Percentiles rank a stretch among this genome's conserved stretches.
These are phyloP conservation scores for Campylorhamphus procurvoides DNA, from an alignment of 2,113 vertebrate species.

Conservation along the genomic window DNA sequence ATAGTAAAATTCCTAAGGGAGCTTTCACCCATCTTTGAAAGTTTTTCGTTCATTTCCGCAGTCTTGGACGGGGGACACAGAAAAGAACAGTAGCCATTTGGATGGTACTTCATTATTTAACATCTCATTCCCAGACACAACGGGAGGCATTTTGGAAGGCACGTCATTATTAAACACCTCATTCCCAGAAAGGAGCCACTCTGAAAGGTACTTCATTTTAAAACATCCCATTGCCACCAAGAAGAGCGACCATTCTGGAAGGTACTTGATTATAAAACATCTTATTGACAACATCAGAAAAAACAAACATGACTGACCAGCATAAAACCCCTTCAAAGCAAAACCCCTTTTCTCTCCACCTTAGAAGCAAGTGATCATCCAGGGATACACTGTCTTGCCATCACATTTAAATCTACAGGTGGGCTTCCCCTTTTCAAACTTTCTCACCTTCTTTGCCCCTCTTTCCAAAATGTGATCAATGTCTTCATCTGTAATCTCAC, in stretches of 20 bases:
- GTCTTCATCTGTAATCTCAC: constrained; percentile 97
- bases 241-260: neutral
- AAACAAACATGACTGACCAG: neutral
- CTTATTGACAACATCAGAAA: neutral
- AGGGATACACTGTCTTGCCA: neutral
- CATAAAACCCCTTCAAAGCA: neutral
- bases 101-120: neutral
- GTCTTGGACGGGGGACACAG: constrained; percentile 76
- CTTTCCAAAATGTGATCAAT: constrained; percentile 94
- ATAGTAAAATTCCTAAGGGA: constrained; percentile 96
- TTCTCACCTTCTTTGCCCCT: constrained; percentile 91
- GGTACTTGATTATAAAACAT: neutral
- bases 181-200: constrained; percentile 3
- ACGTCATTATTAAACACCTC: neutral
- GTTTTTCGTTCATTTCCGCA: constrained; percentile 94
- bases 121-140: neutral
- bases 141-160: neutral
- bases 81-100: neutral
- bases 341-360: neutral
- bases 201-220: constrained; percentile 4
- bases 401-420: neutral
- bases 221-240: constrained; percentile 1
- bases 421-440: neutral
- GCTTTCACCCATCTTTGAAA: constrained; percentile 93
- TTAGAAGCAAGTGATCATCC: neutral